A percentile compares a stretch with the other conserved stretches of the same genome.
Evolutionary conservation across 2,113 vertebrate species (phyloP).

Genomic region (Laterallus jamaicensis): DNA sequence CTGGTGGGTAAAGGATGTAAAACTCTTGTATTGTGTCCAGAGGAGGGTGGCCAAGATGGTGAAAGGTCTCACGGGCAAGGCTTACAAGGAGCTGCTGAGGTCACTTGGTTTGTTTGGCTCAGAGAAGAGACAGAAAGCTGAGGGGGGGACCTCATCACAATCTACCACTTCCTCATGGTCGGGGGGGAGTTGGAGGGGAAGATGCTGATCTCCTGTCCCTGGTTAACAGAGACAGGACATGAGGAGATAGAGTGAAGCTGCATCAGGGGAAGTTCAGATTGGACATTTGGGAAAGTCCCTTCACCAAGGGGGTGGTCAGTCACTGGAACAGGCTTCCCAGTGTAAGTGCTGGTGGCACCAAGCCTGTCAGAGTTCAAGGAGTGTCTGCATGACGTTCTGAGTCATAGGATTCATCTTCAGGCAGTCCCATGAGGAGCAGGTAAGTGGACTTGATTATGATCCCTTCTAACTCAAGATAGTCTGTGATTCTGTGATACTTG

Average conservation of each 20-base stretch:
- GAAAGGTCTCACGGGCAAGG: rapidly evolving
- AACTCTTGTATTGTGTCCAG: neutral
- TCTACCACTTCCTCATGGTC: neutral
- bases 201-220: neutral
- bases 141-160: neutral
- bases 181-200: neutral
- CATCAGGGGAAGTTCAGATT: neutral
- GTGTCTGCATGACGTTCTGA: neutral
- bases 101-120: neutral
- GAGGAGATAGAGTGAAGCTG: neutral
- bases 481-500: neutral
- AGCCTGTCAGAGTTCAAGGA: neutral
- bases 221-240: neutral
- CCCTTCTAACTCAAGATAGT: neutral
- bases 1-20: rapidly evolving
- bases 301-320: neutral
- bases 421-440: neutral
- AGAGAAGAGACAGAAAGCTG: neutral
- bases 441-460: neutral
- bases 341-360: neutral
- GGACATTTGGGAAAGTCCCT: neutral
- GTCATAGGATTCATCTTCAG: neutral
- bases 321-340: neutral
- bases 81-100: neutral
- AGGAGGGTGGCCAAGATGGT: neutral